phyloP scores from a whole-genome alignment of 2,797 vertebrate genomes.

The Fistularia commersonii region DNA sequence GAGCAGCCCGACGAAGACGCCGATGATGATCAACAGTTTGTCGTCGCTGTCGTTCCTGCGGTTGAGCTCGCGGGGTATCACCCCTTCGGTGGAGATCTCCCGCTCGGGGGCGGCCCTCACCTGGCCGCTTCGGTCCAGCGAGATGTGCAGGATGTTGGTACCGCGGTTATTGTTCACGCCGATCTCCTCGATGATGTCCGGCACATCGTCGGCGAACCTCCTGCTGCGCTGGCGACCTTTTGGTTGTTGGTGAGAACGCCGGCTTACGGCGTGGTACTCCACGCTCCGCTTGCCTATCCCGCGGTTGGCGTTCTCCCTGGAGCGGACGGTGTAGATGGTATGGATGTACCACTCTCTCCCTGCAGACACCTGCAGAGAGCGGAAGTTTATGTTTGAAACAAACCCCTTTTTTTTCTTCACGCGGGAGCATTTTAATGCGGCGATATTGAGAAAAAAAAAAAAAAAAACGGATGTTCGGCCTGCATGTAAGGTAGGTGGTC shows the following conservation, averaged over 20 bases:
- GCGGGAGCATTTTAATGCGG: too few species aligned
- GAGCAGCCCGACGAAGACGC: conserved; percentile 72
- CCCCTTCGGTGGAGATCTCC: conserved; percentile 60
- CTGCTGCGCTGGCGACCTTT: conserved; percentile 27
- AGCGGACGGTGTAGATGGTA: conserved; percentile 75
- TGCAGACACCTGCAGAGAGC: conserved; percentile 70
- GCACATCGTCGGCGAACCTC: conserved; percentile 29
- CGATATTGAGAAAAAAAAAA: too few species aligned
- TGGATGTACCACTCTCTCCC: conserved; percentile 81
- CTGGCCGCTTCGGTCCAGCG: conserved; percentile 64
- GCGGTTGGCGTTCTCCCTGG: conserved; percentile 71
- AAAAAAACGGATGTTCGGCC: too few species aligned
- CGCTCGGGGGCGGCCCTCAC: conserved; percentile 46
- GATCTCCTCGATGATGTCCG: conserved; percentile 58
- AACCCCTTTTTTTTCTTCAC: too few species aligned
- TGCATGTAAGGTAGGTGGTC: too few species aligned
- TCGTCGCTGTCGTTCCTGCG: conserved; percentile 52
- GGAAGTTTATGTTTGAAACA: background rate
- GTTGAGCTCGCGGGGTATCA: conserved; percentile 73
- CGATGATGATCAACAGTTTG: conserved; percentile 70
- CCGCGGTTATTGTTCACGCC: conserved; percentile 73
- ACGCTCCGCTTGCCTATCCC: conserved; percentile 79
- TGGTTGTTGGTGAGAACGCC: conserved; percentile 17
- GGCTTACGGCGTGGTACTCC: conserved; percentile 62
- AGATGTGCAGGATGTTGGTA: conserved; percentile 78